A percentile compares a stretch with the other conserved stretches of the same genome.
phyloP scores from a whole-genome alignment of 2,797 vertebrate species.

The Natrix natrix region DNA sequence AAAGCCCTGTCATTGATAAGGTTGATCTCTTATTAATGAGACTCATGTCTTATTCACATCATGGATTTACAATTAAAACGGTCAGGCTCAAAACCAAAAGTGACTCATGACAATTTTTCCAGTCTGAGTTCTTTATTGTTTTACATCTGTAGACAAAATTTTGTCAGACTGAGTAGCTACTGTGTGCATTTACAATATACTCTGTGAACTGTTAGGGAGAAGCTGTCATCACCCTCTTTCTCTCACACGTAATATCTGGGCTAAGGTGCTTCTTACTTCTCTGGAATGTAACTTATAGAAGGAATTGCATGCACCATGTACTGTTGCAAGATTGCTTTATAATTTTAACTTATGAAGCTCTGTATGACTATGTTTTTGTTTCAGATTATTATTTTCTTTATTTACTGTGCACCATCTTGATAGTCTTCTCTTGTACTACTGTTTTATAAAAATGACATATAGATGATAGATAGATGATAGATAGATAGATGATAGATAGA shows the following conservation, averaged over 20 bases:
- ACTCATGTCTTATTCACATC: not conserved
- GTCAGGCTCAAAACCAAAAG: not conserved
- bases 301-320: not conserved
- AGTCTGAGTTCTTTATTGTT: not conserved
- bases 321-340: not conserved
- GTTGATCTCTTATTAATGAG: not conserved
- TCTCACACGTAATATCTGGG: too few species aligned
- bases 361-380: not conserved
- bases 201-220: too few species aligned
- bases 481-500: too few species aligned
- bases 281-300: not conserved
- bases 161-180: not conserved
- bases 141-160: not conserved
- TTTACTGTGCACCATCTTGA: not conserved
- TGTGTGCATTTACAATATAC: not conserved
- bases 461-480: too few species aligned
- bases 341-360: not conserved
- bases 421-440: not conserved
- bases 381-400: not conserved
- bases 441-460: not conserved
- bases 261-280: too few species aligned
- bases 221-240: too few species aligned
- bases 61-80: not conserved
- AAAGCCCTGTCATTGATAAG: not conserved
- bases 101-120: not conserved